phyloP scores from a whole-genome alignment of 2,113 vertebrate species.

The Cygnus buccinator region DNA sequence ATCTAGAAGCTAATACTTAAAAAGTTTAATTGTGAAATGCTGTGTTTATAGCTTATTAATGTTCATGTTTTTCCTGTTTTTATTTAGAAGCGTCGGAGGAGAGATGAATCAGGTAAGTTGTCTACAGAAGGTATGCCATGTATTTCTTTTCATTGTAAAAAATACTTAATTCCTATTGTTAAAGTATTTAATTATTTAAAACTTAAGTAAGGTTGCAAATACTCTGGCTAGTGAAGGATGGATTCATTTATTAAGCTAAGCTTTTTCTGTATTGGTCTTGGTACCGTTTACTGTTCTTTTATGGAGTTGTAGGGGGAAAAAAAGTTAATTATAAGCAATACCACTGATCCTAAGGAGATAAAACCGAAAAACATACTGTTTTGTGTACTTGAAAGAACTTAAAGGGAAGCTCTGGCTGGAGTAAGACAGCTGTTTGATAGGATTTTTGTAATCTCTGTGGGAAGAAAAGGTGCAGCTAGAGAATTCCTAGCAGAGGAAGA shows the following conservation, averaged over 20 bases:
- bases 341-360: not conserved
- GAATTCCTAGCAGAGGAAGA: not conserved
- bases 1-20: not conserved
- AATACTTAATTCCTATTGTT: not conserved
- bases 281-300: not conserved
- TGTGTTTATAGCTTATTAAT: not conserved
- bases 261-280: not conserved
- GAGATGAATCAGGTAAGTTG: conserved; percentile 82
- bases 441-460: not conserved
- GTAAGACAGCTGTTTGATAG: not conserved
- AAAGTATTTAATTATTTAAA: not conserved
- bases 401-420: not conserved
- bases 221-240: not conserved
- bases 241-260: not conserved
- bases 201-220: not conserved
- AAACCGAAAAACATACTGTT: not conserved
- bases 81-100: conserved; percentile 87
- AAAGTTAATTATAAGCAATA: not conserved
- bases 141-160: not conserved
- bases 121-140: conserved; percentile 80
- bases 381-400: not conserved
- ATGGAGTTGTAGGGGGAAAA: fast-evolving
- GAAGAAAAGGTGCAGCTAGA: not conserved
- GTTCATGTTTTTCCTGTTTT: conserved; percentile 30
- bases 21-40: conserved; percentile 17